phyloP scores from a whole-genome alignment of 2,113 vertebrate genomes.

The Triplophysa rosa region DNA sequence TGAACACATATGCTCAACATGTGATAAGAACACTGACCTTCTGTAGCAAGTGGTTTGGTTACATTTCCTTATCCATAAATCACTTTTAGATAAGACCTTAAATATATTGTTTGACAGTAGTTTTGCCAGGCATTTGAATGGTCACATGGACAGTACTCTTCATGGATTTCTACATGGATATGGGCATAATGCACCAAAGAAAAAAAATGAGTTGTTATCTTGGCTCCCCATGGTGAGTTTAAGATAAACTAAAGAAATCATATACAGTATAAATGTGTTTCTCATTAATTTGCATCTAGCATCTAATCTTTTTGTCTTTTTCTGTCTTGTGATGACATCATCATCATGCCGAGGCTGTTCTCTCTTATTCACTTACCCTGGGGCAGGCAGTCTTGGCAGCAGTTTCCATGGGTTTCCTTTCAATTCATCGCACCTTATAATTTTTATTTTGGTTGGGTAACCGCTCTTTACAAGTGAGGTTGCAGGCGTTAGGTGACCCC shows the following conservation, averaged over 20 bases:
- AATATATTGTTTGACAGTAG: too few species aligned
- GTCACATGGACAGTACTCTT: too few species aligned
- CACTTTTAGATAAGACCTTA: background rate
- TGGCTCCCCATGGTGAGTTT: too few species aligned
- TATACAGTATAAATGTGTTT: too few species aligned
- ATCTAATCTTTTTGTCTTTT: background rate
- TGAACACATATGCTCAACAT: conserved; percentile 55
- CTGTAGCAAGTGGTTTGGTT: conserved; percentile 12
- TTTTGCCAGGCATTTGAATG: too few species aligned
- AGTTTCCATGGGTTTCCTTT: conserved; percentile 27
- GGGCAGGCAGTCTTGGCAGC: conserved; percentile 2
- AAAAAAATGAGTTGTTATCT: too few species aligned
- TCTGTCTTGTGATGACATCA: conserved; percentile 49
- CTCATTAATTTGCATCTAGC: too few species aligned
- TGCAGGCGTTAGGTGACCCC: conserved; percentile 45
- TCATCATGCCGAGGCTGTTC: conserved; percentile 32
- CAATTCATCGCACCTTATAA: conserved; percentile 48
- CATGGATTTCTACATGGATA: too few species aligned
- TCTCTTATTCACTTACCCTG: conserved; percentile 35
- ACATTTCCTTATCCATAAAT: conserved; percentile 4
- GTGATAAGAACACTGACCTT: conserved; percentile 43
- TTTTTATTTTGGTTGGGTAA: conserved; percentile 51
- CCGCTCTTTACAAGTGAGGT: conserved; percentile 35
- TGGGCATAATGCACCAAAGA: too few species aligned
- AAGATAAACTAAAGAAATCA: too few species aligned